Evolutionary conservation across 2,888 invertebrate species (phyloP), one percentile per base, ranked within the genome.

Genomic region (Apamea monoglypha): DNA sequence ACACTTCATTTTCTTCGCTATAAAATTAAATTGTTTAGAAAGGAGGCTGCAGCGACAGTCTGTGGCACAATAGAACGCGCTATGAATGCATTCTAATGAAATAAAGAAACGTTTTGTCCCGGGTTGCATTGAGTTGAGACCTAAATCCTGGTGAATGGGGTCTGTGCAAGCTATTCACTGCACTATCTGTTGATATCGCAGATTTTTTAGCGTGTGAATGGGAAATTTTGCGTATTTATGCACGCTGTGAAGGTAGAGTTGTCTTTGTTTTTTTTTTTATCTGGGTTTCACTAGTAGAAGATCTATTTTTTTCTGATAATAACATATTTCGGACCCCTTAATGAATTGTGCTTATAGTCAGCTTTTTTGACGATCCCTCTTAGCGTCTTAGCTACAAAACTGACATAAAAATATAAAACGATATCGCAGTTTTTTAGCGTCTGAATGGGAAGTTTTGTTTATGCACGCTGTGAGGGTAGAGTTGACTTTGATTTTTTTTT

Each of bases 71-170:
- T 92, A 85, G 89, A 79, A 67, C 81, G 87, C 89, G 87, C 90
- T 80, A 80, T 91, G 93, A 94, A 94, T 93, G 92, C 92, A 91
- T 94, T 95, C 93, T 95, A 94, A 95, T 95, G 94, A 94, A 94
- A 95, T 95, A 95, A 94, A 95, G 94, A 93, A 94, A 94, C 94
- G 93, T 94, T 94, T 94, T 93, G 94, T 94, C 91, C 93, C 89
- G 84, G 79, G 78, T 80, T 88, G 91, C 93, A 93, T 91, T 93
- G 92, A 92, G 89, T 91, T 78, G 91, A 90, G 93, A 93, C 92
- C 93, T 92, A 93, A 90, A 92, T 93, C 92, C 90, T 83, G 74
- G 59, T 91, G 93, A 93, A 92, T 92, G 81, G 88, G 85, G 80
- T 80, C 79, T 78, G 74, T 78, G 88, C 74, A 74, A 53, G 71